These are phyloP conservation scores for Tipula lateralis DNA, from an alignment of 2,888 invertebrate species.

Conservation along the genomic window DNA sequence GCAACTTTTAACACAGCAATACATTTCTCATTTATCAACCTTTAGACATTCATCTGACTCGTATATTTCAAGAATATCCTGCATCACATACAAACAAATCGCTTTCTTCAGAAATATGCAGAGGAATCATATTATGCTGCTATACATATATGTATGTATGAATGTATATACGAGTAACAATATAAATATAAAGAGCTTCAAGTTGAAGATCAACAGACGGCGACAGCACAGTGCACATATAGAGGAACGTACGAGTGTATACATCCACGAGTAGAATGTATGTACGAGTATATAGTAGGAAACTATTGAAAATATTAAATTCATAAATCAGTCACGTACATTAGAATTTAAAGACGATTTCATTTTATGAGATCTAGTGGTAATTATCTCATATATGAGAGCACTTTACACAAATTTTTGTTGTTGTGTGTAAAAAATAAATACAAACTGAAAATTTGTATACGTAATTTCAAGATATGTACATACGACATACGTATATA, in stretches of 20 bases:
- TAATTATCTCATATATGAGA: background rate
- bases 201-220: background rate
- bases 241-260: background rate
- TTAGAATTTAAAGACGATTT: background rate
- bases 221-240: background rate
- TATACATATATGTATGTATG: no score
- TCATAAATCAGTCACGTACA: conserved; percentile 19
- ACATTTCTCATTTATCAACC: background rate
- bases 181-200: background rate
- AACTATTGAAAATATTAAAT: background rate
- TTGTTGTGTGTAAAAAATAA: background rate
- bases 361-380: conserved; percentile 7
- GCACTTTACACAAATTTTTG: background rate
- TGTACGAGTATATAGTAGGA: no score
- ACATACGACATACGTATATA: background rate
- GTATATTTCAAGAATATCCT: background rate
- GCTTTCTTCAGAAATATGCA: background rate
- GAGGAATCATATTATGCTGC: background rate
- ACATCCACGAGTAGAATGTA: no score
- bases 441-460: background rate
- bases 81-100: background rate
- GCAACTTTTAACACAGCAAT: background rate
- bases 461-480: background rate
- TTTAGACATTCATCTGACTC: background rate
- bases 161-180: no score